phyloP scores from a whole-genome alignment of 1,140 invertebrate species.

The Scaptodrosophila lebanonensis region DNA sequence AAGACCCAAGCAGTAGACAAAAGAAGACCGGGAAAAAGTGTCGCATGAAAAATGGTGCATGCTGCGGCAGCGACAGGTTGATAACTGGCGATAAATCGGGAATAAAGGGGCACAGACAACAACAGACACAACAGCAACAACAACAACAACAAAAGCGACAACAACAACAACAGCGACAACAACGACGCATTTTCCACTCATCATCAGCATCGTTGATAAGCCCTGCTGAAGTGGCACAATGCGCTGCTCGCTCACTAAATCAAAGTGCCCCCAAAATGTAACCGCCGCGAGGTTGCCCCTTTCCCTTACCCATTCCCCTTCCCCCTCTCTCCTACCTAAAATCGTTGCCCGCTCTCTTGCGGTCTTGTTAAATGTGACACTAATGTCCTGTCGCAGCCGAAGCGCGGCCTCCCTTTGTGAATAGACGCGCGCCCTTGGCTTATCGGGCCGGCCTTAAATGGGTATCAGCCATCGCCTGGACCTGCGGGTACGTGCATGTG shows the following conservation, averaged over 20 bases:
- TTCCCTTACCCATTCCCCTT: no score
- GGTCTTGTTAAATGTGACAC: slow-evolving; percentile 62
- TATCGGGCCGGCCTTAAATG: slow-evolving; percentile 50
- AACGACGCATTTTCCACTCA: slow-evolving; percentile 8
- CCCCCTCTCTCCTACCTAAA: neutral
- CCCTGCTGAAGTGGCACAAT: slow-evolving; percentile 10
- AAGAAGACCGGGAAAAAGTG: slow-evolving; percentile 5
- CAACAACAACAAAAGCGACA: no score
- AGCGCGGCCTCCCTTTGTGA: slow-evolving; percentile 45
- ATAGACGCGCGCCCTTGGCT: slow-evolving; percentile 38
- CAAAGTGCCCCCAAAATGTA: slow-evolving; percentile 68
- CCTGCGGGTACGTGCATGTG: neutral
- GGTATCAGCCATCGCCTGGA: slow-evolving; percentile 1
- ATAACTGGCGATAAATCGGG: no score
- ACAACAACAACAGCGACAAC: no score
- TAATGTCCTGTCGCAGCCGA: slow-evolving; percentile 65
- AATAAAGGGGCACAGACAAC: no score
- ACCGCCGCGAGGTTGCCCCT: slow-evolving; percentile 34
- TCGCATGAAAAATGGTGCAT: slow-evolving; percentile 53
- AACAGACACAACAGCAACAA: no score
- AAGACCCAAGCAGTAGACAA: slow-evolving; percentile 56
- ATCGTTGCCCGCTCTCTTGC: slow-evolving; percentile 21
- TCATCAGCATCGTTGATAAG: slow-evolving; percentile 34
- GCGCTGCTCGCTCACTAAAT: no score
- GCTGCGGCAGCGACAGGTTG: slow-evolving; percentile 42